phyloP scores from a whole-genome alignment of 2,113 vertebrate genomes.

The Sterna hirundo region DNA sequence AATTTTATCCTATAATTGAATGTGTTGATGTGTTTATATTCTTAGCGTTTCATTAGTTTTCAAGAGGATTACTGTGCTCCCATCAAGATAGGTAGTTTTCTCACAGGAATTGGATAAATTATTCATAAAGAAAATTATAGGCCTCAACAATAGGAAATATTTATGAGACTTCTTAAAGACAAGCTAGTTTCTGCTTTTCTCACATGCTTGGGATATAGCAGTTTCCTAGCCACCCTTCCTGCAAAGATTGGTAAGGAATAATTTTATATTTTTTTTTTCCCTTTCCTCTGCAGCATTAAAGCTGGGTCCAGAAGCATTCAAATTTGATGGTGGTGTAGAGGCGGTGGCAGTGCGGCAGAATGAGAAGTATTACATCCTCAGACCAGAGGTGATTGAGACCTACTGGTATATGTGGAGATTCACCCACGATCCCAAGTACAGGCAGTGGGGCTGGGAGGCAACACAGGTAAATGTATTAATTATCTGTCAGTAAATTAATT shows the following conservation, averaged over 20 bases:
- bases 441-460: constrained; percentile 98
- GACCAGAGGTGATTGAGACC: constrained; percentile 97
- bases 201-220: not conserved
- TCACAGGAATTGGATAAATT: not conserved
- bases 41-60: constrained; percentile 34
- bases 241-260: not conserved
- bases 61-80: not conserved
- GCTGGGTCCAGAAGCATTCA: constrained; percentile 96
- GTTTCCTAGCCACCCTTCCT: not conserved
- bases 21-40: not conserved
- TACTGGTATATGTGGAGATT: constrained; percentile 99
- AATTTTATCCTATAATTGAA: constrained; percentile 4
- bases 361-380: constrained; percentile 97
- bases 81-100: constrained; percentile 20
- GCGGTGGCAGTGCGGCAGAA: constrained; percentile 95
- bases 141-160: not conserved
- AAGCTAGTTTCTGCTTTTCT: constrained; percentile 7
- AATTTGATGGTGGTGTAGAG: constrained; percentile 95
- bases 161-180: constrained; percentile 13
- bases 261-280: too few relatives aligned
- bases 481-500: not conserved
- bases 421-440: constrained; percentile 95
- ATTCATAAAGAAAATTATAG: constrained; percentile 47
- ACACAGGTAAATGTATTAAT: constrained; percentile 80
- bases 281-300: constrained; percentile 84